Conservation (phyloP, 2,797 vertebrate genomes). For the Myotis daubentonii region DNA sequence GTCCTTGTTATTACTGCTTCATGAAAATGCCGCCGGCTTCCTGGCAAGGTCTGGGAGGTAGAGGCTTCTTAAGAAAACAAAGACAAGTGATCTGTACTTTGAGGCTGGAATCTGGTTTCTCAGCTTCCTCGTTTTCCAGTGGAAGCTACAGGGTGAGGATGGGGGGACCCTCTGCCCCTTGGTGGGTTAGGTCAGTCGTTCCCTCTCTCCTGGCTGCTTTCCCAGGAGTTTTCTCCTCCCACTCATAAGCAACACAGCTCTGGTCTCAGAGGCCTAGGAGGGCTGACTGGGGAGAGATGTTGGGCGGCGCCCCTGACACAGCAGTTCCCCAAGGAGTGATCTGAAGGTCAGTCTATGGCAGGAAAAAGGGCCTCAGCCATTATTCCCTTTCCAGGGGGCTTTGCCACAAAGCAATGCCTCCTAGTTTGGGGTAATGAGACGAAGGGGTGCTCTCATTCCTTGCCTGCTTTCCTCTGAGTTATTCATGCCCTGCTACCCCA, state of each 20-base stretch:
- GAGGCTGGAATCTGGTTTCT: neutral
- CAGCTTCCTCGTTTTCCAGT: neutral
- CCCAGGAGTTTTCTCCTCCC: slow-evolving; percentile 58
- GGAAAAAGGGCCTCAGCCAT: slow-evolving; percentile 1
- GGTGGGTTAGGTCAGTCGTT: neutral
- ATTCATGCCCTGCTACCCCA: neutral
- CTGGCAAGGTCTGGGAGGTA: slow-evolving; percentile 74
- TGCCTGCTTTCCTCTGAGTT: neutral
- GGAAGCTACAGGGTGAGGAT: neutral
- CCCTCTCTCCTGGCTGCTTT: slow-evolving; percentile 60
- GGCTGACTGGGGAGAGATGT: slow-evolving; percentile 31
- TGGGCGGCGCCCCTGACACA: slow-evolving; percentile 47
- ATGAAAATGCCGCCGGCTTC: slow-evolving; percentile 68
- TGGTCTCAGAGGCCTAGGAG: slow-evolving; percentile 55
- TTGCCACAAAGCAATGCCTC: neutral
- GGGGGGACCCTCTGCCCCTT: neutral
- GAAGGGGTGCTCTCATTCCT: neutral
- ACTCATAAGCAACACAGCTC: neutral
- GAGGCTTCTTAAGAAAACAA: slow-evolving; percentile 71
- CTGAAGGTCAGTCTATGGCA: slow-evolving; percentile 60
- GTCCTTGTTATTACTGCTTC: slow-evolving; percentile 78
- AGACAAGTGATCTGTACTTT: slow-evolving; percentile 2
- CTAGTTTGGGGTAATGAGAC: neutral
- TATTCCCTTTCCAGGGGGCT: neutral
- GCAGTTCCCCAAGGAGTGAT: slow-evolving; percentile 29